Conservation (phyloP, 2,113 vertebrate species). For the Agelaius tricolor region DNA sequence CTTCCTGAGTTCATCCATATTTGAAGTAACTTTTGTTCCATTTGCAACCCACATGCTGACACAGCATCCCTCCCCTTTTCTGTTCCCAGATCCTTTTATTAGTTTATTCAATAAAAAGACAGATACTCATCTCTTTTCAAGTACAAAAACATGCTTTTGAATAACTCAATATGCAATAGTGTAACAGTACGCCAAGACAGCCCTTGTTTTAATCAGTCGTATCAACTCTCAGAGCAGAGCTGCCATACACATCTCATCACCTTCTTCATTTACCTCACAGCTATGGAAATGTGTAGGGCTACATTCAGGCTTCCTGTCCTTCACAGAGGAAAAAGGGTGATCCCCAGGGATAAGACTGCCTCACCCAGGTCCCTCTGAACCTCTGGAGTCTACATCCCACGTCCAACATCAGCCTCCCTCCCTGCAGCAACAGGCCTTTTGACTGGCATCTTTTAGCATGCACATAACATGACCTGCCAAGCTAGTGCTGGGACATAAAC, state of each 20-base stretch:
- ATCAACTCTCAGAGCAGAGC: conserved; percentile 12
- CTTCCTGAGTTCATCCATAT: conserved; percentile 15
- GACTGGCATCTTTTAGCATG: background rate
- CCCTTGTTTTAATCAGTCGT: conserved; percentile 45
- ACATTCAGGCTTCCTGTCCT: background rate
- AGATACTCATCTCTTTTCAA: conserved; percentile 73
- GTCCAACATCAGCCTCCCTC: background rate
- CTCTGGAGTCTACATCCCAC: background rate
- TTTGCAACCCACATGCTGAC: conserved; percentile 70
- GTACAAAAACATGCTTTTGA: conserved; percentile 67
- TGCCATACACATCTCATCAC: conserved; percentile 58
- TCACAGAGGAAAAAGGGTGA: background rate
- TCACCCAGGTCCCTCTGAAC: background rate
- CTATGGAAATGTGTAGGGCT: background rate
- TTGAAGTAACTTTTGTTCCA: conserved; percentile 59
- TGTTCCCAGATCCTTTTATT: conserved; percentile 67
- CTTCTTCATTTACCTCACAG: background rate
- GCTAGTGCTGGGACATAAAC: background rate
- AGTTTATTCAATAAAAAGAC: conserved; percentile 69
- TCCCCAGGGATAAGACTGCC: background rate
- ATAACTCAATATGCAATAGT: conserved; percentile 66
- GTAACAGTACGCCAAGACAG: conserved; percentile 56
- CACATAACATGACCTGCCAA: background rate
- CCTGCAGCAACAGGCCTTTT: background rate
- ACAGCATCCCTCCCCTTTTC: conserved; percentile 69